Conservation (phyloP, 2,797 vertebrate species). For the Microctenopoma stevenorrisi region DNA sequence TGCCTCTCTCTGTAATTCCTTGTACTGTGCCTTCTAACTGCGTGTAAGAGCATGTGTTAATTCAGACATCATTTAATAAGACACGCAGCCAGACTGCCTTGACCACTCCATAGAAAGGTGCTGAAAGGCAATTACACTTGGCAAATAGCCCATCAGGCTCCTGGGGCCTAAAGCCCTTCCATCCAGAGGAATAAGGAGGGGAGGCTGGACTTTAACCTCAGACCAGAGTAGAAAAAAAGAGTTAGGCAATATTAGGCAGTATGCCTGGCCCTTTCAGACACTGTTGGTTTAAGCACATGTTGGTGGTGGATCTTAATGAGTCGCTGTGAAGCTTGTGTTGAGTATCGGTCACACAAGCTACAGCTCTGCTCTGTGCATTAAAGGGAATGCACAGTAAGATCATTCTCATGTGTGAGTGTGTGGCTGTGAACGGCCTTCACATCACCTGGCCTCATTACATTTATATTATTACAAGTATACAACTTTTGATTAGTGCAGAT, state of each 20-base stretch:
- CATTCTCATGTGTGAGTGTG: not conserved
- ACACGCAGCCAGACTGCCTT: constrained; percentile 75
- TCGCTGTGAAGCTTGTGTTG: not conserved
- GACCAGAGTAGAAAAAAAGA: constrained; percentile 37
- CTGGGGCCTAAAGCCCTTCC: constrained; percentile 69
- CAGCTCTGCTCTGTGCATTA: not conserved
- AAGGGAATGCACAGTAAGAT: too few relatives aligned
- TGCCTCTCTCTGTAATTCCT: constrained; percentile 79
- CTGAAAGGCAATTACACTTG: constrained; percentile 82
- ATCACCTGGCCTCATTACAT: not conserved
- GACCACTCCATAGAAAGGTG: constrained; percentile 83
- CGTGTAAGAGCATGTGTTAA: constrained; percentile 82
- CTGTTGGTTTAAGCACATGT: not conserved
- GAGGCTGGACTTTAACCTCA: constrained; percentile 34
- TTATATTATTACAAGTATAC: too few relatives aligned
- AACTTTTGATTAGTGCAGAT: not conserved
- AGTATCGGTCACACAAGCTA: not conserved
- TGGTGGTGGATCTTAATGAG: constrained; percentile 5
- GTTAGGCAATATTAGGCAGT: constrained; percentile 16
- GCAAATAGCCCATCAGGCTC: constrained; percentile 80
- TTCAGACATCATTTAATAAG: constrained; percentile 89
- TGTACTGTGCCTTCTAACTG: constrained; percentile 80
- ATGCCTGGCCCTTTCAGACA: constrained; percentile 2
- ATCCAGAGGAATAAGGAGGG: constrained; percentile 48
- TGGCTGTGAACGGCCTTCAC: not conserved